Evolutionary conservation across 2,797 vertebrate genomes (phyloP).

Genomic region (Molossus alvarezi): DNA sequence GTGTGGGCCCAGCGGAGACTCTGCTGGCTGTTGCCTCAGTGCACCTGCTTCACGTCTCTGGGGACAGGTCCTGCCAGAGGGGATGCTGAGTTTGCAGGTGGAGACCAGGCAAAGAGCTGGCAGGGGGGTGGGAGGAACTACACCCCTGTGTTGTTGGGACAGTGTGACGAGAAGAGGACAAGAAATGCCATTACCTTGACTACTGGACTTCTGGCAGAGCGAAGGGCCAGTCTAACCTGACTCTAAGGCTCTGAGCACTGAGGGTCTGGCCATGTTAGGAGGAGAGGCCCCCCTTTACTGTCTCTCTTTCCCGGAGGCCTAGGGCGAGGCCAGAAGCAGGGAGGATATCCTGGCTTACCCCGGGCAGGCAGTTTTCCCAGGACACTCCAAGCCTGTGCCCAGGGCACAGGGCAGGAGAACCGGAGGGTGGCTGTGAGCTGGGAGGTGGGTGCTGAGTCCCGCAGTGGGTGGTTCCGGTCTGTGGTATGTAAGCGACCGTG

Average conservation of each 20-base stretch:
- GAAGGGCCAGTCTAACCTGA: neutral
- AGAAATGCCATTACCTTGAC: neutral
- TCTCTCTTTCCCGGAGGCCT: neutral
- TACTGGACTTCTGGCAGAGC: neutral
- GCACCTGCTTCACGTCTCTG: neutral
- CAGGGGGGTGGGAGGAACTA: neutral
- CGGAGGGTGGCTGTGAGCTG: neutral
- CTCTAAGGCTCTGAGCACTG: neutral
- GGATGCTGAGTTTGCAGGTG: neutral
- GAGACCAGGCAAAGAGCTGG: neutral
- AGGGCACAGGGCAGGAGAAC: neutral
- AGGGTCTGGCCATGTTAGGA: neutral
- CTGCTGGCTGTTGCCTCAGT: neutral
- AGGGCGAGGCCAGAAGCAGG: neutral
- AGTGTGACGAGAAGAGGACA: conserved; percentile 8
- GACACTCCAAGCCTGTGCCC: neutral
- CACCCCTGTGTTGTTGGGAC: neutral
- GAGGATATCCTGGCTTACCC: neutral
- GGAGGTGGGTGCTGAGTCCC: neutral
- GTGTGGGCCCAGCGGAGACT: neutral
- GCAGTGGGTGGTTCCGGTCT: neutral
- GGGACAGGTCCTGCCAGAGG: neutral
- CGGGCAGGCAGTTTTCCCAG: fast-evolving
- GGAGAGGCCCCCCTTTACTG: neutral
- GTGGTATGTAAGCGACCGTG: neutral